Evolutionary conservation across 2,888 invertebrate species (phyloP).

Genomic region (Nomada ruficornis): DNA sequence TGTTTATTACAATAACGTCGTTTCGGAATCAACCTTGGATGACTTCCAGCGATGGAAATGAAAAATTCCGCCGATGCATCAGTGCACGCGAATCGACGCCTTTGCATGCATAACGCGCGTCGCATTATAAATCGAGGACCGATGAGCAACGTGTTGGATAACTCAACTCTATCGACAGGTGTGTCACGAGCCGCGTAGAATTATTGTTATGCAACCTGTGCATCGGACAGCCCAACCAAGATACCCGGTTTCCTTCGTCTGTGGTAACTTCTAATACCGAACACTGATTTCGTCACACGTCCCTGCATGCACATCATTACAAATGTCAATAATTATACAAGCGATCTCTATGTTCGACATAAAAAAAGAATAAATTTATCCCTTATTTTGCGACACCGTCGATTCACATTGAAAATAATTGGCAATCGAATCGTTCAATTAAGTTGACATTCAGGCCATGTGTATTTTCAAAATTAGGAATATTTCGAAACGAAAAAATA

Average conservation of each 20-base stretch:
- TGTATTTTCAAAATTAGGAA: no score
- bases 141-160: constrained; percentile 41
- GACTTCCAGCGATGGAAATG: background rate
- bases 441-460: no score
- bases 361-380: no score
- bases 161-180: constrained; percentile 56
- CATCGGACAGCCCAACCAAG: constrained; percentile 7
- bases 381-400: no score
- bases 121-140: constrained; percentile 38
- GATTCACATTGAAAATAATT: no score
- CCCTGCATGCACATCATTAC: no score
- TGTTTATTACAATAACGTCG: no score
- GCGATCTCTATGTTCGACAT: no score
- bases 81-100: constrained; percentile 1
- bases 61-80: constrained; percentile 15
- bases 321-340: no score
- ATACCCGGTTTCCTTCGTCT: constrained; percentile 18
- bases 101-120: constrained; percentile 34
- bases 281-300: background rate
- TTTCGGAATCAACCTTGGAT: no score
- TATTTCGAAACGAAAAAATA: no score
- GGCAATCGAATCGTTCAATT: no score
- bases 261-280: background rate
- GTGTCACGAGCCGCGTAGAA: constrained; percentile 41
- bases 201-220: constrained; percentile 40